Evolutionary conservation across 2,113 vertebrate genomes (phyloP).

Genomic region (Gila orcuttii): DNA sequence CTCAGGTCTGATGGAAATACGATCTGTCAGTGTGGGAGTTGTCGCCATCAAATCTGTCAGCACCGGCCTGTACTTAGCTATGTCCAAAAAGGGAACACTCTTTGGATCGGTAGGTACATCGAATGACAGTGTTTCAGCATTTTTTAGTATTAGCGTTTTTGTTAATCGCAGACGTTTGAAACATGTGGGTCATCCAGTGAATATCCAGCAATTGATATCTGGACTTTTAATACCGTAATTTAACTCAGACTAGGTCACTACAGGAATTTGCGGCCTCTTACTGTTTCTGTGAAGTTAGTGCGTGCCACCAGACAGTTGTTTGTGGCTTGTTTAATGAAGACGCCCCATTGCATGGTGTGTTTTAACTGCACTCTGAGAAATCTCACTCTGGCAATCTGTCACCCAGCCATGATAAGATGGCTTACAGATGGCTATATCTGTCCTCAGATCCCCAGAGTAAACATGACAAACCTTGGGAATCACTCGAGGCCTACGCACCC

Average conservation of each 20-base stretch:
- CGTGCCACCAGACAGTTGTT: constrained; percentile 70
- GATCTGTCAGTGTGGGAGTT: constrained; percentile 87
- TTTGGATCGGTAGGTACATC: constrained; percentile 88
- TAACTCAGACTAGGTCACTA: not conserved
- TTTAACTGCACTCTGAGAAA: constrained; percentile 61
- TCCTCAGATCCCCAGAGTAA: constrained; percentile 47
- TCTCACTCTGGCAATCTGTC: constrained; percentile 66
- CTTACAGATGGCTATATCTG: constrained; percentile 40
- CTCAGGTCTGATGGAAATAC: constrained; percentile 90
- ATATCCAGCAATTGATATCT: not conserved
- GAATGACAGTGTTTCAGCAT: not conserved
- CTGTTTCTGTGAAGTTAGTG: constrained; percentile 62
- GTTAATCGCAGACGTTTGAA: not conserved
- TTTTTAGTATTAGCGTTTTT: not conserved
- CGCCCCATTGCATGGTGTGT: constrained; percentile 60
- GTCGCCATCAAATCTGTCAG: constrained; percentile 91
- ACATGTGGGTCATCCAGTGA: not conserved
- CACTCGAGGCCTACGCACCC: constrained; percentile 38
- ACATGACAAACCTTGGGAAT: constrained; percentile 57
- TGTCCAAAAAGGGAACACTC: constrained; percentile 88
- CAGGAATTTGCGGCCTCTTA: constrained; percentile 54
- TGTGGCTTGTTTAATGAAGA: constrained; percentile 58
- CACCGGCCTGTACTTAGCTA: constrained; percentile 91
- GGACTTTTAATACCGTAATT: not conserved
- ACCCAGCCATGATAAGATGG: constrained; percentile 61